Conservation (phyloP, 2,888 invertebrate species). For the Tachina grossa region DNA sequence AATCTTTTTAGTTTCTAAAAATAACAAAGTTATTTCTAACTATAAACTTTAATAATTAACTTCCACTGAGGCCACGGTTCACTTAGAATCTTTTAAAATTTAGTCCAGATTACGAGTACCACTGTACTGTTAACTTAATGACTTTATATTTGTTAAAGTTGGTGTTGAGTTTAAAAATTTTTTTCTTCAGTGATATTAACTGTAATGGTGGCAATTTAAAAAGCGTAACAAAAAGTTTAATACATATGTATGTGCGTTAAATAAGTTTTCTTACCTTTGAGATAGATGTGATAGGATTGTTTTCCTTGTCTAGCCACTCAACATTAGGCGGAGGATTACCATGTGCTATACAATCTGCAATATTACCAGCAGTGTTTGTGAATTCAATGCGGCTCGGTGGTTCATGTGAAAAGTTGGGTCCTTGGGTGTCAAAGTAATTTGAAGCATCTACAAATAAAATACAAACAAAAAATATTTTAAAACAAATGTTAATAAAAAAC, state of each 20-base stretch:
- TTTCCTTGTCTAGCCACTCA: constrained; percentile 84
- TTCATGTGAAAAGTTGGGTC: constrained; percentile 84
- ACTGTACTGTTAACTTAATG: background rate
- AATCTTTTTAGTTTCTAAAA: no score
- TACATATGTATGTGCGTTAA: background rate
- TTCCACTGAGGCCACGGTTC: no score
- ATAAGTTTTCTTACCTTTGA: constrained; percentile 79
- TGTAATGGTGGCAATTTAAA: background rate
- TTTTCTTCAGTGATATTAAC: constrained; percentile 5
- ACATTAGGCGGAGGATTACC: constrained; percentile 84
- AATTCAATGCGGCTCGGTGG: constrained; percentile 84
- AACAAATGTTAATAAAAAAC: constrained; percentile 52
- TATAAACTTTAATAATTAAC: no score
- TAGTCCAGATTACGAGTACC: no score
- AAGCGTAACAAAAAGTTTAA: no score
- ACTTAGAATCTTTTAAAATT: no score
- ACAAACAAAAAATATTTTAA: constrained; percentile 10
- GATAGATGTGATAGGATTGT: constrained; percentile 84
- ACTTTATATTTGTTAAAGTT: constrained; percentile 5
- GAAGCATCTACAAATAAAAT: constrained; percentile 76
- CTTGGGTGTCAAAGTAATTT: constrained; percentile 84
- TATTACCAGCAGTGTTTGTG: constrained; percentile 84
- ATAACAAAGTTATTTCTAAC: no score
- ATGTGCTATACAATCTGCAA: constrained; percentile 84
- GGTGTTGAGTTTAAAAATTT: constrained; percentile 39